These are phyloP conservation scores for Dryocosmus kuriphilus DNA, from an alignment of 2,888 invertebrate species.

Conservation along the genomic window DNA sequence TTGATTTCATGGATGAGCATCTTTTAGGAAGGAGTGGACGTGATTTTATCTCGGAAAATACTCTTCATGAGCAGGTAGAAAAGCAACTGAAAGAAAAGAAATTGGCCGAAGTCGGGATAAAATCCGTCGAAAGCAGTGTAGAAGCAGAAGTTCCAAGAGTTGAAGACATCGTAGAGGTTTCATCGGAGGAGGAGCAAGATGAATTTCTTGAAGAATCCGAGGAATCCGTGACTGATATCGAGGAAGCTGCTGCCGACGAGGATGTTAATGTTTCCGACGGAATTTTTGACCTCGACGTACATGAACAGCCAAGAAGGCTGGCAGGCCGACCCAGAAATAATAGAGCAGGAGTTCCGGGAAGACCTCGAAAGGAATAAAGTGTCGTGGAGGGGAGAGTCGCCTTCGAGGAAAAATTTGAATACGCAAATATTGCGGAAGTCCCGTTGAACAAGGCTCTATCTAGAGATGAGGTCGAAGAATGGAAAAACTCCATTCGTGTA, in stretches of 20 bases:
- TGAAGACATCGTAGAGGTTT: background rate
- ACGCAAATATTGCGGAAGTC: conserved; percentile 26
- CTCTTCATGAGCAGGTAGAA: background rate
- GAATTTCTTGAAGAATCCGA: no score
- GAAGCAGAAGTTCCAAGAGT: background rate
- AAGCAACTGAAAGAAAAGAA: background rate
- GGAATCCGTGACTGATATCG: no score
- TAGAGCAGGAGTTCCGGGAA: background rate
- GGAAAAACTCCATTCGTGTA: no score
- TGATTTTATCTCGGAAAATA: background rate
- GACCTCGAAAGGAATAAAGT: background rate
- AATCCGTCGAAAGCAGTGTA: no score
- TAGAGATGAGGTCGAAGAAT: no score
- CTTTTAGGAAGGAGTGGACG: background rate
- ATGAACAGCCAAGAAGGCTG: background rate
- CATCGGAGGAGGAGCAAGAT: background rate
- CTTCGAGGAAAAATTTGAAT: background rate
- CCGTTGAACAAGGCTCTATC: conserved; percentile 43
- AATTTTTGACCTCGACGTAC: no score
- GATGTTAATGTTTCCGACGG: background rate
- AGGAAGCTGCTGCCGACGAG: no score
- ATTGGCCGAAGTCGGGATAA: background rate
- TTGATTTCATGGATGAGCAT: conserved; percentile 19
- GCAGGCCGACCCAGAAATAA: background rate
- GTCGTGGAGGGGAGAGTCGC: background rate